Percentiles rank a stretch among this genome's conserved stretches.
Conservation (phyloP, 2,888 invertebrate species). For the Sinotaia quadrata region DNA sequence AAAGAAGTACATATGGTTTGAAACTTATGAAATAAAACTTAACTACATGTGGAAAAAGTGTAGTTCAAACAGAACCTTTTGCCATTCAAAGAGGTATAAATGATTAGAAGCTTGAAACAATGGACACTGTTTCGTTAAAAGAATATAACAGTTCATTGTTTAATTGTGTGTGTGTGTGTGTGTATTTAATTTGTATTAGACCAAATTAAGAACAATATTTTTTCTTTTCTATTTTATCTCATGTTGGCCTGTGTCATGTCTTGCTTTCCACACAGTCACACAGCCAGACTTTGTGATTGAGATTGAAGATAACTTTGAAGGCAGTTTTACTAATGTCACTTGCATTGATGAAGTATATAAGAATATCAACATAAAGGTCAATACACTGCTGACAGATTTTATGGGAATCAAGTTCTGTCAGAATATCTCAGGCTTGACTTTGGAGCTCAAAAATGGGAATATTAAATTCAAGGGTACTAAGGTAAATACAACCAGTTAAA, state of each 20-base stretch:
- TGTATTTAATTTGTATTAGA: too few species aligned
- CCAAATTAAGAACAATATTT: neutral
- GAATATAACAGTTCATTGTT: too few species aligned
- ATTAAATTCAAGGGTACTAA: slow-evolving; percentile 33
- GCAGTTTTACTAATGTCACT: slow-evolving; percentile 34
- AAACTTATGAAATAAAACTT: too few species aligned
- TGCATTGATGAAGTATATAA: slow-evolving; percentile 41
- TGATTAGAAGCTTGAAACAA: too few species aligned
- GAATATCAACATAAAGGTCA: slow-evolving; percentile 38
- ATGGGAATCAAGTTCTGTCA: slow-evolving; percentile 27
- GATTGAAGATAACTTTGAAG: slow-evolving; percentile 35
- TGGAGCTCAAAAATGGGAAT: slow-evolving; percentile 35
- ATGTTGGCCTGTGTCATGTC: too few species aligned
- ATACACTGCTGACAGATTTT: slow-evolving; percentile 36
- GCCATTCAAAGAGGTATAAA: too few species aligned
- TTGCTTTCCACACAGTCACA: slow-evolving; percentile 22
- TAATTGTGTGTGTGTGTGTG: too few species aligned
- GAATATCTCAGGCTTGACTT: slow-evolving; percentile 27
- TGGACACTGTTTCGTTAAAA: too few species aligned
- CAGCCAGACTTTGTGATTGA: slow-evolving; percentile 32
- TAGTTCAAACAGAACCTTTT: too few species aligned
- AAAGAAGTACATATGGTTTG: too few species aligned
- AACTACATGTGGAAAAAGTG: too few species aligned
- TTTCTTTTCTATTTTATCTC: neutral
- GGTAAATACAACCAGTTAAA: slow-evolving; percentile 16